Evolutionary conservation across 2,113 vertebrate species (phyloP).

Genomic region (Cyrtonyx montezumae): DNA sequence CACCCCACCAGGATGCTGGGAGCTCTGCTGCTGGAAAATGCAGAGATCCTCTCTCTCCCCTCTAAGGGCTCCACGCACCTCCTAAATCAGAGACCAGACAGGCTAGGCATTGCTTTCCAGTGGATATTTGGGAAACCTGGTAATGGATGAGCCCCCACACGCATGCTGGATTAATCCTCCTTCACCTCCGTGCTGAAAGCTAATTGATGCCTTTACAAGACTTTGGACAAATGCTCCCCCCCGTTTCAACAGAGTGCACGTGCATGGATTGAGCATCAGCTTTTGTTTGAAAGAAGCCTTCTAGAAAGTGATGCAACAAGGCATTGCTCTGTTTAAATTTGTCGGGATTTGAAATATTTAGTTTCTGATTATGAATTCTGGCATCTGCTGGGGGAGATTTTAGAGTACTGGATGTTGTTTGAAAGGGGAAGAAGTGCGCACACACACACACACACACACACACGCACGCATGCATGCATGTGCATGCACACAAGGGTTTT

Average conservation of each 20-base stretch:
- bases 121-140: not conserved
- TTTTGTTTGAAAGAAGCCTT: not conserved
- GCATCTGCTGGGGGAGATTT: not conserved
- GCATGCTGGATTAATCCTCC: not conserved
- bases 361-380: not conserved
- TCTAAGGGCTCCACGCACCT: no score
- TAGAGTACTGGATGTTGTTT: not conserved
- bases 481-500: not conserved
- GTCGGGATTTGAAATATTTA: not conserved
- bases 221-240: not conserved
- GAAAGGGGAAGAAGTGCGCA: not conserved
- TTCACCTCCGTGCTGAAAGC: not conserved
- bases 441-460: not conserved
- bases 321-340: not conserved
- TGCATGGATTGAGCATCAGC: not conserved
- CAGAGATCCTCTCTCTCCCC: not conserved
- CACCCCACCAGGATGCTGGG: not conserved
- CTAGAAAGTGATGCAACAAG: not conserved
- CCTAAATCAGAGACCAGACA: not conserved
- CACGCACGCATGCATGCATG: not conserved
- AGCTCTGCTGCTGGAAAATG: not conserved
- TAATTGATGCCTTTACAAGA: not conserved
- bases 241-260: accelerated
- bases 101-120: not conserved
- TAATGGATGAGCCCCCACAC: accelerated